Conservation (phyloP, 2,113 vertebrate species). For the Erinaceus europaeus region DNA sequence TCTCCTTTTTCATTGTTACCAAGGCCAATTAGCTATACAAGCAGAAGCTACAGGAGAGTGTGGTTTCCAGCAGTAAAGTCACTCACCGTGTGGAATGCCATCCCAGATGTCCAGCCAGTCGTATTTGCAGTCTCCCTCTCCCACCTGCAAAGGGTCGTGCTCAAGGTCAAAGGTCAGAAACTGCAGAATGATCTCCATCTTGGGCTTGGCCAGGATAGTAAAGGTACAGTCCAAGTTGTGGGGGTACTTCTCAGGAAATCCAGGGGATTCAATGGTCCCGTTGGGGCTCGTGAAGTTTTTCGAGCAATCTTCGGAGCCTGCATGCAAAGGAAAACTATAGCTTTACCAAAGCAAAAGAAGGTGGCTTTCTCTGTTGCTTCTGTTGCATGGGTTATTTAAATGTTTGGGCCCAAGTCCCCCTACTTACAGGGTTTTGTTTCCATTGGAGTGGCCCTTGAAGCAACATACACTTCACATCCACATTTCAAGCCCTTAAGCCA, state of each 20-base stretch:
- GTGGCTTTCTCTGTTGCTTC: not conserved
- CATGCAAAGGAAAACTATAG: slow-evolving; percentile 7
- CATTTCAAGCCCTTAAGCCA: slow-evolving; percentile 32
- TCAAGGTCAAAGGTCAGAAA: slow-evolving; percentile 97
- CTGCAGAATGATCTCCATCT: slow-evolving; percentile 95
- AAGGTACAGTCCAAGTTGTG: slow-evolving; percentile 98
- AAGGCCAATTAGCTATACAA: slow-evolving; percentile 7
- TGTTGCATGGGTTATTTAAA: slow-evolving; percentile 8
- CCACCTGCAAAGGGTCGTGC: slow-evolving; percentile 93
- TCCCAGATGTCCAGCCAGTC: slow-evolving; percentile 99
- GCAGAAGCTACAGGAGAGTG: not conserved
- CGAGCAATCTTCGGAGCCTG: slow-evolving; percentile 98
- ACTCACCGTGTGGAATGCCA: slow-evolving; percentile 94
- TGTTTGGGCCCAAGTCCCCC: slow-evolving; percentile 30
- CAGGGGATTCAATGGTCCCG: slow-evolving; percentile 94
- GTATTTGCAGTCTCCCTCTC: slow-evolving; percentile 97
- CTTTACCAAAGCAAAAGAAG: slow-evolving; percentile 26
- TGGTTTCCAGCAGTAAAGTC: not conserved
- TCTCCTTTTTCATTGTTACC: not conserved
- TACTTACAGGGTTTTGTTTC: slow-evolving; percentile 52
- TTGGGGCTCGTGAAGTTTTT: slow-evolving; percentile 93
- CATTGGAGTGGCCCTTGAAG: slow-evolving; percentile 58
- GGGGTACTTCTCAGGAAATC: slow-evolving; percentile 98
- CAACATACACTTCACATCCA: slow-evolving; percentile 12
- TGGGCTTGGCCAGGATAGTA: slow-evolving; percentile 94